Conservation (phyloP, 2,797 vertebrate genomes). For the Chloroceryle amazona region DNA sequence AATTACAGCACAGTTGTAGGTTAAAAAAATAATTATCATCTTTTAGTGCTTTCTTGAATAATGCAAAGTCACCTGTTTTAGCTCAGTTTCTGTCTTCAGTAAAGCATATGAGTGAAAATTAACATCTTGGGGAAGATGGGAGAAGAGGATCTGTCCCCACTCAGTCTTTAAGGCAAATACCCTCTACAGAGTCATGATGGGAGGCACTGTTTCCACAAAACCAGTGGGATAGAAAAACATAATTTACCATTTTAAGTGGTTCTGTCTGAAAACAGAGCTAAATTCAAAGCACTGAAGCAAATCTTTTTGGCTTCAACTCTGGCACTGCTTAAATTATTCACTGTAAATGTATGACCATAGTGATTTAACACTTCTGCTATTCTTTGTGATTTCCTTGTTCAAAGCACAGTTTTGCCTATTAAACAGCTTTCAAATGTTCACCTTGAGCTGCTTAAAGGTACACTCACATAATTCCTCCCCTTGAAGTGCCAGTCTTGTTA, state of each 20-base stretch:
- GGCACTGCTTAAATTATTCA: conserved; percentile 32
- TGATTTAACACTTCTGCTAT: conserved; percentile 1
- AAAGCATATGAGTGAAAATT: not conserved
- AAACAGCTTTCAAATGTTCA: conserved; percentile 3
- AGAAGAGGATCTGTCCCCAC: not conserved
- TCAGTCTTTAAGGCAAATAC: not conserved
- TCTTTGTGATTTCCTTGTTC: conserved; percentile 25
- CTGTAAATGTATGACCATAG: not conserved
- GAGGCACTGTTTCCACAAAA: not conserved
- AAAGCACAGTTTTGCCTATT: not conserved
- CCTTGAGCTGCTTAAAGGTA: not conserved
- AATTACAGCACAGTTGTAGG: not conserved
- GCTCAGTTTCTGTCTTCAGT: not conserved
- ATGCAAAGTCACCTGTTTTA: not conserved
- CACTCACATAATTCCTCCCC: not conserved
- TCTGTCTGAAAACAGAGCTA: not conserved
- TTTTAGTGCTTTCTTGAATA: not conserved
- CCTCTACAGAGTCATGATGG: not conserved
- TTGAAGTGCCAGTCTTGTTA: not conserved
- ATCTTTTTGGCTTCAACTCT: not conserved
- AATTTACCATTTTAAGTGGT: not conserved
- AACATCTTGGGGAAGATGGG: not conserved
- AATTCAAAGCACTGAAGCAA: conserved; percentile 19
- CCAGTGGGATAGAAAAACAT: not conserved
- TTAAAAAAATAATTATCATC: not conserved